Conservation (phyloP, 2,888 invertebrate species). For the Stenotaenia linearis region DNA sequence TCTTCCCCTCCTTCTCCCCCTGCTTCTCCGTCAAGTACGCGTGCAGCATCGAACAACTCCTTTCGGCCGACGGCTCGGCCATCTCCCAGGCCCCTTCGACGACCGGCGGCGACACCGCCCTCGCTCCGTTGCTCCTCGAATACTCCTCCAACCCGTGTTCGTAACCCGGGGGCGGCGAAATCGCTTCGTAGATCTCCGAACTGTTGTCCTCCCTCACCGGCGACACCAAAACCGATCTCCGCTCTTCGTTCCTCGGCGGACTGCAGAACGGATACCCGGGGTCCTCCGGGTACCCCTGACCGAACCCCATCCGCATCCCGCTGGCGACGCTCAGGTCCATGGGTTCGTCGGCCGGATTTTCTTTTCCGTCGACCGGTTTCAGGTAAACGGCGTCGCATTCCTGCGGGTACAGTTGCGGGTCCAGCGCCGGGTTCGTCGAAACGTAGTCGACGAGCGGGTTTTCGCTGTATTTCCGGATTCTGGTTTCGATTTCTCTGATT, state of each 20-base stretch:
- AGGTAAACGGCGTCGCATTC: neutral
- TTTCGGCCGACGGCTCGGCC: neutral
- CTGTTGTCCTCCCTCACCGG: neutral
- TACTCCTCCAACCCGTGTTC: neutral
- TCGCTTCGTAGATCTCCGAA: constrained; percentile 29
- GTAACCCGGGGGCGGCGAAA: constrained; percentile 17
- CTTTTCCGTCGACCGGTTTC: no score
- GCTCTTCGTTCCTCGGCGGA: neutral
- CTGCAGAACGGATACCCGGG: neutral
- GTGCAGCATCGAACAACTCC: constrained; percentile 54
- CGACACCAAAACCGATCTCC: neutral
- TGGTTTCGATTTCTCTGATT: constrained; percentile 27
- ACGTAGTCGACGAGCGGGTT: neutral
- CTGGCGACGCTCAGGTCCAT: constrained; percentile 38
- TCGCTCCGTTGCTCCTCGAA: neutral
- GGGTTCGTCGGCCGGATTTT: constrained; percentile 36
- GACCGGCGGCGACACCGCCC: neutral
- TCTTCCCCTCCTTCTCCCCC: constrained; percentile 49
- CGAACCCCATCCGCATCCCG: neutral
- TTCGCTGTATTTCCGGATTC: neutral
- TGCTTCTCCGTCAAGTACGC: constrained; percentile 68
- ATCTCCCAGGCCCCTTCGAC: neutral
- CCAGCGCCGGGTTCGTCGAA: neutral
- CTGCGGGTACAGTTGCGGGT: no score
- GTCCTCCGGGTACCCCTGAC: neutral